Base-by-base conservation (phyloP, 2,888 invertebrate genomes). In the Criorhina ranunculi region DNA sequence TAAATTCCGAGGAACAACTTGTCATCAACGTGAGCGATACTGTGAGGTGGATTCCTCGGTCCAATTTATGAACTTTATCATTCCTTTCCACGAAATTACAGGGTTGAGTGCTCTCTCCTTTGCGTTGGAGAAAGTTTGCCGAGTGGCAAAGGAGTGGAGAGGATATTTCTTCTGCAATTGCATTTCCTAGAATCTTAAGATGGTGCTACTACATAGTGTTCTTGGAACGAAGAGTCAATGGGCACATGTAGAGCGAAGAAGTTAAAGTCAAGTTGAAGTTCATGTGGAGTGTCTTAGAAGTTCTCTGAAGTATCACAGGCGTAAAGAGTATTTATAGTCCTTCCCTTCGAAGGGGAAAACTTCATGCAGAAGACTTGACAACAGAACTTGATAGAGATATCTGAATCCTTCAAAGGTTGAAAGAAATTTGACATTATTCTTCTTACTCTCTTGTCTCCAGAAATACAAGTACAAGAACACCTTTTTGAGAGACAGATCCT, bases 41-140 rank as follows among this genome's bases (percentile, higher is more conserved):
- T 9, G 33, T 17, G 46, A 46, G 19, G 15, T 49, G 24, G 62
- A 62, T 15, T 49, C 19, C 12, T 37, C n/a, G n/a, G 9, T 12
- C 17, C 33, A 62, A 46, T 62, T 62, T 49, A 49, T 37, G 46
- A 64, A 64, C 24, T 35, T 64, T 37, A 35, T 37, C 44, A 33
- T 33, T 17, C 44, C 17, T 64, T 12, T 29, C 5, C 19, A 19
- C 5, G 42, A 12, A 42, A 7, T 11, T 11, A 5, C 40, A 15
- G 40, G 15, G 15, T n/a, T 37, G 37, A 37, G n/a, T 37, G 11
- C n/a, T 37, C 37, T 1, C n/a, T n/a, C n/a, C n/a, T n/a, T n/a
- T n/a, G n/a, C n/a, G 37, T 12, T 9, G 5, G 17, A 9, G 1
- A 11, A 44, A 31, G 31, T 44, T 33, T 31, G 3, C 44, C 11